Evolutionary conservation across 23 tunicate species (phyloP), one percentile per base, ranked within the genome.

Genomic region (Styela plicata): DNA sequence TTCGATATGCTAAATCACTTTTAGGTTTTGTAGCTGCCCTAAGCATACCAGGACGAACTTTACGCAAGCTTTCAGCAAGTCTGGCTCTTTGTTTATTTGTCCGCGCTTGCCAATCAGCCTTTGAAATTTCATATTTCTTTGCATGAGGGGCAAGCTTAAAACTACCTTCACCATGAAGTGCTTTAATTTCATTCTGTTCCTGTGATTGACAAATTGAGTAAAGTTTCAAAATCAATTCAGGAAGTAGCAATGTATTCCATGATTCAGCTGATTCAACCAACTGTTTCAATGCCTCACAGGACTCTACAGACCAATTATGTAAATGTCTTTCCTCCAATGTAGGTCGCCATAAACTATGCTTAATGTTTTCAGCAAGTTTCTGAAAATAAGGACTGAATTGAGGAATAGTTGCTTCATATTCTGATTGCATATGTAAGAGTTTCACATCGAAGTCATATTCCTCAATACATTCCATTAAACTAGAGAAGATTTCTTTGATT

Each of bases 111-210:
- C 77, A 71, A 3, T 71, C 77, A 21, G 32, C 17, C 17, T 71
- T 34, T 22, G 34, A 21, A 34, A 28, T 33, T 22, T 28, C 7
- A 17, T 30, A 71, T 34, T 32, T 71, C 5, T 26, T 71, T 34
- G 77, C 77, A 27, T 71, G 36, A 71, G 77, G 36, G 2, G 77
- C 77, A 30, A 71, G 77, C 36, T 2, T 36, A 34, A 28, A 71
- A 21, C 36, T 33, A 5, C 77, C 77, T 21, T 71, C 37, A 17
- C 29, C 36, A 29, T 30, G 24, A 71, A 71, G 32, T 31, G 77
- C 77, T 71, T 27, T 3, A 3, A 71, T 26, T 30, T 71, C 77
- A 3, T 71, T 13, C 37, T 71, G 32, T 30, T 28, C 32, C 17
- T 71, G 77, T 27, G 36, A 21, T 28, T 71, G 36, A 30, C 18